phyloP scores from a whole-genome alignment of 2,113 vertebrate species.

The Collichthys lucidus region DNA sequence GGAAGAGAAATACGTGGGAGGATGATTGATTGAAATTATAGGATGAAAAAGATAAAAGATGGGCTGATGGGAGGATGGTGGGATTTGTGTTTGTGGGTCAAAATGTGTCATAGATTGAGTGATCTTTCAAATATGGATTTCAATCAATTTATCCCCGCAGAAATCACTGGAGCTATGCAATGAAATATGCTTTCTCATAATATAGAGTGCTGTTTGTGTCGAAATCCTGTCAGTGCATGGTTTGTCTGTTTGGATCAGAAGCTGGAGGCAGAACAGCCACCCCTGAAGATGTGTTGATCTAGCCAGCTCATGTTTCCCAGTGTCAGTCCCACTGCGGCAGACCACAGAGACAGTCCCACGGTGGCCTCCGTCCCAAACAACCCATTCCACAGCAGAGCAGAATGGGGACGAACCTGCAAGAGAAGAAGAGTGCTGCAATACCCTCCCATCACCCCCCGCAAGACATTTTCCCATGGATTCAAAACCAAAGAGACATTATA shows the following conservation, averaged over 20 bases:
- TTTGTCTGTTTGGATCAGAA: conserved; percentile 40
- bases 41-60: conserved; percentile 43
- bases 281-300: conserved; percentile 49
- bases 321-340: conserved; percentile 54
- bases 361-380: conserved; percentile 52
- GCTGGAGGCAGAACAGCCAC: conserved; percentile 32
- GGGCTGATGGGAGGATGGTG: conserved; percentile 27
- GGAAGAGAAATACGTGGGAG: conserved; percentile 26
- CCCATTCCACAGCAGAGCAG: conserved; percentile 56
- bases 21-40: conserved; percentile 56
- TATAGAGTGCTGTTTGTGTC: conserved; percentile 2
- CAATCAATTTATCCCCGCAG: conserved; percentile 34
- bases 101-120: no score
- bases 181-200: conserved; percentile 50
- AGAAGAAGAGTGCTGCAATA: not conserved
- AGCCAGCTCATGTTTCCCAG: conserved; percentile 60
- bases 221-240: conserved; percentile 40
- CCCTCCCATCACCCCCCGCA: conserved; percentile 19
- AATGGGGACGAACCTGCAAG: conserved; percentile 14
- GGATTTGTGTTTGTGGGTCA: conserved; percentile 54
- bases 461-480: conserved; percentile 39
- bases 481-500: conserved; percentile 24
- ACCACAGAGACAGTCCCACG: conserved; percentile 68
- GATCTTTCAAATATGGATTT: conserved; percentile 62
- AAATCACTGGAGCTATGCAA: not conserved